phyloP scores from a whole-genome alignment of 2,113 vertebrate species.

The Lampris megalopsis region DNA sequence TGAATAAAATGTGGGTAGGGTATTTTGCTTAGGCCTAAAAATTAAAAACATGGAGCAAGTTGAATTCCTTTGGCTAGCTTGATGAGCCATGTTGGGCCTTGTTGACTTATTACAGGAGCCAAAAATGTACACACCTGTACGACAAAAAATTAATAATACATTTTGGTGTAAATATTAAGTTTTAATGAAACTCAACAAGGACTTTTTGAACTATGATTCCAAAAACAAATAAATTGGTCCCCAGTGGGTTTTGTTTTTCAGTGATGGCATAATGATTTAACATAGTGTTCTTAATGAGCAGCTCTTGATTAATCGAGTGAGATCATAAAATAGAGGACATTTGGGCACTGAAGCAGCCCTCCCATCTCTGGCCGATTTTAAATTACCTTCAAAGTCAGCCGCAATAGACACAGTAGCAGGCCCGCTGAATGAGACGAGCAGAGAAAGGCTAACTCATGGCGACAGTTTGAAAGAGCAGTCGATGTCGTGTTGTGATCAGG shows the following conservation, averaged over 20 bases:
- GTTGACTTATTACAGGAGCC: neutral
- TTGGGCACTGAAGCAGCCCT: slow-evolving; percentile 17
- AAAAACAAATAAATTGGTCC: neutral
- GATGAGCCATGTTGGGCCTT: slow-evolving; percentile 26
- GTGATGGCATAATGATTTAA: slow-evolving; percentile 7
- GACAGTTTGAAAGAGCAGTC: slow-evolving; percentile 65
- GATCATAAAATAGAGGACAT: slow-evolving; percentile 38
- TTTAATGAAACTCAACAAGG: neutral
- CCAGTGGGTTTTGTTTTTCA: neutral
- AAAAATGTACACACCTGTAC: too few species aligned
- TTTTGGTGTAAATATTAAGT: neutral
- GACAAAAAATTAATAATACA: neutral
- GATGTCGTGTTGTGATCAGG: slow-evolving; percentile 65
- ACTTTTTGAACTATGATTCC: neutral
- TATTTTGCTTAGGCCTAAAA: too few species aligned
- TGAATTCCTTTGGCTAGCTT: slow-evolving; percentile 29
- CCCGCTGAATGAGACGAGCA: slow-evolving; percentile 15
- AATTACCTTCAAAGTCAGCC: slow-evolving; percentile 26
- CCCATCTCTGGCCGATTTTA: slow-evolving; percentile 21
- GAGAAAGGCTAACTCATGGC: slow-evolving; percentile 48
- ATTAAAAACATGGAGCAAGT: slow-evolving; percentile 34
- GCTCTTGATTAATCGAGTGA: slow-evolving; percentile 28
- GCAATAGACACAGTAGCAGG: neutral
- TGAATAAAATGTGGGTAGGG: too few species aligned
- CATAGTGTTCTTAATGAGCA: slow-evolving; percentile 28